These are phyloP conservation scores for Apamea monoglypha DNA, from an alignment of 2,888 invertebrate genomes.

Conservation along the genomic window DNA sequence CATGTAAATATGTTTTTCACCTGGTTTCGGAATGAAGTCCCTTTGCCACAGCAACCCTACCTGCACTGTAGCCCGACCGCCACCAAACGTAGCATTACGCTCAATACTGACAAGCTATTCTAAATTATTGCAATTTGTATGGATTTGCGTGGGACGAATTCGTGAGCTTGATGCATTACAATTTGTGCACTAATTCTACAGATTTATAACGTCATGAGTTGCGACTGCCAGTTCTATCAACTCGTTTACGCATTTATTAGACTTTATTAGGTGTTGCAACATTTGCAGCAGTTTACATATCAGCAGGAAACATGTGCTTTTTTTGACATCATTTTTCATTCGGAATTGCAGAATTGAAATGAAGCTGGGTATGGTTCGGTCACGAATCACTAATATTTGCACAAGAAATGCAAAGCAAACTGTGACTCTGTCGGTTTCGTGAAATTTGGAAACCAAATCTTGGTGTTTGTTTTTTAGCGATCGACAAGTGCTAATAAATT, in stretches of 20 bases:
- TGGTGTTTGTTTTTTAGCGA: constrained; percentile 53
- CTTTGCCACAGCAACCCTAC: constrained; percentile 41
- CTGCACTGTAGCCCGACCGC: constrained; percentile 47
- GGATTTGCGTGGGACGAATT: constrained; percentile 73
- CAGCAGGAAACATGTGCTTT: constrained; percentile 34
- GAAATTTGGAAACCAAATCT: constrained; percentile 51
- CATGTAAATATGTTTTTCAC: background rate
- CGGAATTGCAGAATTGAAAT: constrained; percentile 33
- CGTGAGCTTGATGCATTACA: constrained; percentile 73
- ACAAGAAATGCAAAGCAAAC: constrained; percentile 14
- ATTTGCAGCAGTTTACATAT: constrained; percentile 36
- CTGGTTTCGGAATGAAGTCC: background rate
- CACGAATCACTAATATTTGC: constrained; percentile 29
- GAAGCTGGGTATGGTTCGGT: background rate
- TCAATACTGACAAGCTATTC: constrained; percentile 69
- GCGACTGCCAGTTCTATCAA: constrained; percentile 60
- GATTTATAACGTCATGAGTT: constrained; percentile 67
- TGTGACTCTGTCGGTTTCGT: constrained; percentile 15
- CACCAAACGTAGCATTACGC: constrained; percentile 62
- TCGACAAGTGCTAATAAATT: constrained; percentile 64
- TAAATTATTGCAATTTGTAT: constrained; percentile 76
- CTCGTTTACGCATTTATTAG: constrained; percentile 55
- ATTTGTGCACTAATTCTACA: constrained; percentile 70
- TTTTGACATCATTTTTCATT: constrained; percentile 15
- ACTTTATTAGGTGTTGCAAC: constrained; percentile 60